These are phyloP conservation scores for Druceiella hillmani DNA, from an alignment of 2,888 invertebrate genomes.

Conservation along the genomic window DNA sequence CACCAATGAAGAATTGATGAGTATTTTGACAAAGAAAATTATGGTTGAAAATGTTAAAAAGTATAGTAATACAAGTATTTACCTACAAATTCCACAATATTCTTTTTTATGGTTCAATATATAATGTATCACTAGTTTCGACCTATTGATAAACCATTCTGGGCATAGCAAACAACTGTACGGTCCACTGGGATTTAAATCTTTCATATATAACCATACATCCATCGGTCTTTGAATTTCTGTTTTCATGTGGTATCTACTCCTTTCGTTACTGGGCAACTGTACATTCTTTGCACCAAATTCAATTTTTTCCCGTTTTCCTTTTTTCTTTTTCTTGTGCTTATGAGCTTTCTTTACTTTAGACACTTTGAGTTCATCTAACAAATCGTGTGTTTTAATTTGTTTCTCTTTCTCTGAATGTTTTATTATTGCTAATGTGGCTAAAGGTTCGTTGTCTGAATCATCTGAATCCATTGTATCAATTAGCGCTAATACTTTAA, in stretches of 20 bases:
- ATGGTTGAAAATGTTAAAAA: too few relatives aligned
- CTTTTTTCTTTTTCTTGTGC: constrained; percentile 25
- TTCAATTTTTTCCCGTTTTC: constrained; percentile 21
- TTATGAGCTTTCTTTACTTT: constrained; percentile 21
- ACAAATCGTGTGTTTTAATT: constrained; percentile 12
- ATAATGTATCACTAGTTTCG: constrained; percentile 45
- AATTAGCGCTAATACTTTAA: not conserved
- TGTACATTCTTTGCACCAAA: constrained; percentile 25
- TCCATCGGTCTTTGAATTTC: constrained; percentile 39
- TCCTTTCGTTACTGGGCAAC: constrained; percentile 17
- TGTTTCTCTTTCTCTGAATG: constrained; percentile 30
- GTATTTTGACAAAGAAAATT: too few relatives aligned
- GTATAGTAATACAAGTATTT: constrained; percentile 17
- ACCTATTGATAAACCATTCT: constrained; percentile 46
- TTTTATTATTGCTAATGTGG: constrained; percentile 37
- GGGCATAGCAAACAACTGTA: constrained; percentile 44
- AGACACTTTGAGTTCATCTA: constrained; percentile 18
- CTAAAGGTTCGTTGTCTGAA: constrained; percentile 46
- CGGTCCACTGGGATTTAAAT: constrained; percentile 41
- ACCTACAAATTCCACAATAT: constrained; percentile 50
- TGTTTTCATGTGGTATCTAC: constrained; percentile 16
- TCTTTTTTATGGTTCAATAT: constrained; percentile 49
- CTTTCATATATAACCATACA: constrained; percentile 48
- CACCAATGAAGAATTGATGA: too few relatives aligned
- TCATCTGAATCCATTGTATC: constrained; percentile 34